These are phyloP conservation scores for Drosophila virilis DNA, from an alignment of 1,140 invertebrate genomes.

Conservation along the genomic window DNA sequence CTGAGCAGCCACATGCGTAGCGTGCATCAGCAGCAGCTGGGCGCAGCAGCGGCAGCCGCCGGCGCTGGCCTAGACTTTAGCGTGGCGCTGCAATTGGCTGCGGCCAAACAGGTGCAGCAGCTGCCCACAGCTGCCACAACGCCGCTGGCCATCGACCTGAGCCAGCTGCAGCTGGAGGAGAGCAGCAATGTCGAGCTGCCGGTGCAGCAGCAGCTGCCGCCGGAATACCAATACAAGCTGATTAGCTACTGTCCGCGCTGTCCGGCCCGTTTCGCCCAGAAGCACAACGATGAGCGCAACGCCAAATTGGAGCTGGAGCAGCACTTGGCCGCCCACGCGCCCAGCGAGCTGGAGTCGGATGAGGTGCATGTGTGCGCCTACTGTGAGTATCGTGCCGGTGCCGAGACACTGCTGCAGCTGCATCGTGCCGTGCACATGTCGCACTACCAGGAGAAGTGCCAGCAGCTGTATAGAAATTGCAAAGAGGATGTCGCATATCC, in stretches of 20 bases:
- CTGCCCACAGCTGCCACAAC: slow-evolving; percentile 29
- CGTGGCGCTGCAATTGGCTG: slow-evolving; percentile 73
- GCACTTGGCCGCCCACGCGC: slow-evolving; percentile 86
- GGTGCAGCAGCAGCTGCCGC: slow-evolving; percentile 60
- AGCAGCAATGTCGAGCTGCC: slow-evolving; percentile 21
- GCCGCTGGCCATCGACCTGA: slow-evolving; percentile 61
- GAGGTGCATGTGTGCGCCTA: slow-evolving; percentile 88
- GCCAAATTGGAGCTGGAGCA: slow-evolving; percentile 84
- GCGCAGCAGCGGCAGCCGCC: slow-evolving; percentile 14
- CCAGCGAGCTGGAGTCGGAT: slow-evolving; percentile 54
- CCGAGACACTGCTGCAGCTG: slow-evolving; percentile 88
- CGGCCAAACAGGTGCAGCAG: slow-evolving; percentile 72
- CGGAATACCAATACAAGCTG: slow-evolving; percentile 81
- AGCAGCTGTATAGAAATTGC: slow-evolving; percentile 88
- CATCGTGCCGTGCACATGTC: slow-evolving; percentile 92
- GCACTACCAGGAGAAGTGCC: slow-evolving; percentile 92
- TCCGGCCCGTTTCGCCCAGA: slow-evolving; percentile 89
- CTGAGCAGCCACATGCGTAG: slow-evolving; percentile 90
- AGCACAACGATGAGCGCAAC: slow-evolving; percentile 85
- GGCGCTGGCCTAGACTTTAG: slow-evolving; percentile 81
- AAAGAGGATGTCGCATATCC: slow-evolving; percentile 87
- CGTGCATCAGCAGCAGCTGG: slow-evolving; percentile 74
- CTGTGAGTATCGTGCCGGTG: slow-evolving; percentile 91
- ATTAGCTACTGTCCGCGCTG: slow-evolving; percentile 88
- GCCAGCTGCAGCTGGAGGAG: slow-evolving; percentile 54